Conservation (phyloP, 2,113 vertebrate species). For the Myiopsitta monachus region DNA sequence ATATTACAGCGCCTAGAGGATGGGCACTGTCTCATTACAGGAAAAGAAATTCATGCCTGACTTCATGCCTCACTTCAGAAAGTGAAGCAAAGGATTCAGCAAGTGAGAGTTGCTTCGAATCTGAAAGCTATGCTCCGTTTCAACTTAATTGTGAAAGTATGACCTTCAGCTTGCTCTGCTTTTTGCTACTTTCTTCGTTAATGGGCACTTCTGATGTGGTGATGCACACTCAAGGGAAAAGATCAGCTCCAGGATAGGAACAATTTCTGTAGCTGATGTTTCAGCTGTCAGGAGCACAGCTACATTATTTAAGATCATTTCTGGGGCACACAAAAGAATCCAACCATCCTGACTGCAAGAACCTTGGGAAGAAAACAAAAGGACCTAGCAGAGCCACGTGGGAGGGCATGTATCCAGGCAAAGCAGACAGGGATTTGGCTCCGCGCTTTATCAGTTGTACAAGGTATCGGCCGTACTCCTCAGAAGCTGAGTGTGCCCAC, state of each 20-base stretch:
- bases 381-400: not conserved
- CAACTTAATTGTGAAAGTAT: not conserved
- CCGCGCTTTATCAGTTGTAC: not conserved
- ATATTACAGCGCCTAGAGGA: not conserved
- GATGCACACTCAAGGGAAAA: not conserved
- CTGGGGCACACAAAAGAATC: not conserved
- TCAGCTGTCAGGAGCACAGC: not conserved
- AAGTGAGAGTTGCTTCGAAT: not conserved
- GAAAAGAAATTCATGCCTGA: not conserved
- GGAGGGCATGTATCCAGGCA: not conserved
- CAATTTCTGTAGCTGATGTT: not conserved
- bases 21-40: not conserved
- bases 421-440: not conserved
- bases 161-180: constrained; percentile 28
- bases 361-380: not conserved
- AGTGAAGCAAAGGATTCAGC: not conserved
- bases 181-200: not conserved
- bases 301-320: not conserved
- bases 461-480: not conserved
- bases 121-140: not conserved
- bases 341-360: not conserved
- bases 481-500: not conserved
- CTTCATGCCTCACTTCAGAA: constrained; percentile 28
- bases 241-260: not conserved
- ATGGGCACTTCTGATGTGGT: not conserved